phyloP scores from a whole-genome alignment of 1,140 invertebrate species.

The Pseudoatta argentina region DNA sequence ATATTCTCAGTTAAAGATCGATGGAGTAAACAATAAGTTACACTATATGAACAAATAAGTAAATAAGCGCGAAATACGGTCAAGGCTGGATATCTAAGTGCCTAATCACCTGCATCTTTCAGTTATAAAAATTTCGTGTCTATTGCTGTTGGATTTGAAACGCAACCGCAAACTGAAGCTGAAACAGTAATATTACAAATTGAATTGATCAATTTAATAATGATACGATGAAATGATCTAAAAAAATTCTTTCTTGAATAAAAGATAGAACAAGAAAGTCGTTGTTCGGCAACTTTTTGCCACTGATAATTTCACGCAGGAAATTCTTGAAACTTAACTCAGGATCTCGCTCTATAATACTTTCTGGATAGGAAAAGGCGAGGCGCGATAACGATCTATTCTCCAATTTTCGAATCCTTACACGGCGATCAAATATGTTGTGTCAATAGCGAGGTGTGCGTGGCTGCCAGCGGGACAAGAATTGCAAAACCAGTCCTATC shows the following conservation, averaged over 20 bases:
- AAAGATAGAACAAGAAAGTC: not conserved
- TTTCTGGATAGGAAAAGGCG: not conserved
- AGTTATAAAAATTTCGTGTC: no score
- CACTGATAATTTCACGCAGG: not conserved
- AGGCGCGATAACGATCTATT: conserved; percentile 14
- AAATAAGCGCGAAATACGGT: no score
- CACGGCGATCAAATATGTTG: conserved; percentile 23
- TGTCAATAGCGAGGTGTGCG: conserved; percentile 22
- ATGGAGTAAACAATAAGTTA: no score
- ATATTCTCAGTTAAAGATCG: no score
- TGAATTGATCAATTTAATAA: not conserved
- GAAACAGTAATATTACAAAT: no score
- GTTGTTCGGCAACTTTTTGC: not conserved
- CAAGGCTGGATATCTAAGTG: no score
- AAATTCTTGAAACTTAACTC: not conserved
- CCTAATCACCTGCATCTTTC: no score
- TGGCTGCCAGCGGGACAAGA: conserved; percentile 33
- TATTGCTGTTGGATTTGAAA: no score
- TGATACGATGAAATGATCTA: not conserved
- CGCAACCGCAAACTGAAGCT: no score
- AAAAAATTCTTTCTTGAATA: not conserved
- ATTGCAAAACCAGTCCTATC: conserved; percentile 43
- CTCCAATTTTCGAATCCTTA: conserved; percentile 26
- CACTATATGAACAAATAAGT: no score
- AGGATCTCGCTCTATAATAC: not conserved